These are phyloP conservation scores for Rhea pennata DNA, from an alignment of 2,113 vertebrate species.

Conservation along the genomic window DNA sequence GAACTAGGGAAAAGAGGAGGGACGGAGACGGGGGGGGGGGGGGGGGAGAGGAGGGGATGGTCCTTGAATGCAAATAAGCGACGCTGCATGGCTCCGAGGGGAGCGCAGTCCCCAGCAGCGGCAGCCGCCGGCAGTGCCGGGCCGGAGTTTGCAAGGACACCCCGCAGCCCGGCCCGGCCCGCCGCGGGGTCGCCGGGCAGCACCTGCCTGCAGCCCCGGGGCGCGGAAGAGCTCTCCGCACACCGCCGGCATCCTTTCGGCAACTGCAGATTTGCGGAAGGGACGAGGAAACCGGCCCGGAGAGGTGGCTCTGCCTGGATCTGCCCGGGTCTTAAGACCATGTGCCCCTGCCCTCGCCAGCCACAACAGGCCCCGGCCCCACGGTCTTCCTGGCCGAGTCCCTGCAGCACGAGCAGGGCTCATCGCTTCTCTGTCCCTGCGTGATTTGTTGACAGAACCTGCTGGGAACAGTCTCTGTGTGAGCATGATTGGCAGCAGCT, in stretches of 20 bases:
- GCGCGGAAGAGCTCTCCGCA: not conserved
- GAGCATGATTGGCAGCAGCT: not conserved
- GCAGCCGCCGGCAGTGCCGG: not conserved
- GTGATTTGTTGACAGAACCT: not conserved
- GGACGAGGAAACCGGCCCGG: fast-evolving
- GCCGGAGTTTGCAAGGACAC: not conserved
- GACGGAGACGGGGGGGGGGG: not conserved
- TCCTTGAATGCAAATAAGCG: not conserved
- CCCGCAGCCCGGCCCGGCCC: not conserved
- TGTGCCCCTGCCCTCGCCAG: not conserved
- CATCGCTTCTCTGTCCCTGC: fast-evolving
- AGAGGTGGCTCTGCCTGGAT: not conserved
- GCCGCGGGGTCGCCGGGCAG: too few relatives aligned
- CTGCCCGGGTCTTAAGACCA: not conserved
- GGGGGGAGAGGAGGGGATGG: not conserved
- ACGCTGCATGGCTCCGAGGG: not conserved
- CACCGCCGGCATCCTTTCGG: not conserved
- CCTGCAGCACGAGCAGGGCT: not conserved
- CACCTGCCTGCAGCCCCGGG: too few relatives aligned
- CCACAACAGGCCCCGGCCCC: not conserved
- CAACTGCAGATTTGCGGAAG: not conserved
- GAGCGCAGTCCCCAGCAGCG: not conserved
- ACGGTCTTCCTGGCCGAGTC: not conserved
- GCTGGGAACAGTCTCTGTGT: not conserved
- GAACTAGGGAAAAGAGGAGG: not conserved